Evolutionary conservation across 2,888 invertebrate species (phyloP), one percentile per base, ranked within the genome.

Genomic region (Nomada hirtipes): DNA sequence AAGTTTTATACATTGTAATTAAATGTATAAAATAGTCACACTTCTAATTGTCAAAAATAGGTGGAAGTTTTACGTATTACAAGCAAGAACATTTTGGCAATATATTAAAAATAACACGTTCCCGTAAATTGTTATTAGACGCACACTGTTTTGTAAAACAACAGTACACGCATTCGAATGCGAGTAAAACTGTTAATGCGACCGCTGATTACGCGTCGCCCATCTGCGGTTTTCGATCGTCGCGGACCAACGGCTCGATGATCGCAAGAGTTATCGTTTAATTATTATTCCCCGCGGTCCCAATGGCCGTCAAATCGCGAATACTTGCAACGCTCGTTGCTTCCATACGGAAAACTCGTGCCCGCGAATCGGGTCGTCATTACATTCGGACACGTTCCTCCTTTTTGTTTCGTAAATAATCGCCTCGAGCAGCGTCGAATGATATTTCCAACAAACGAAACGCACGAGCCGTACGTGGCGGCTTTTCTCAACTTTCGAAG

Each of bases 201-300:
- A 67, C 70, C 84, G 76, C 77, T 26, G 78, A 83, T 87, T 81
- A 79, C 76, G 71, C 74, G 75, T 72, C 74, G 64, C 47, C 20
- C 15, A 15, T 76, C 64, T 71, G 83, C 72, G 86, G 78, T 79
- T 73, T 59, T 76, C 79, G 61, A 60, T 76, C 77, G 77, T 82
- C 75, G 76, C 79, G 73, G 64, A 65, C 72, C 80, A 76, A 7
- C 70, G 85, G 71, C 79, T 85, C 80, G 76, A 59, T 59, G 61
- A 76, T 76, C 76, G 72, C 77, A 72, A 79, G 67, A 75, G 65
- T 76, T 75, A 79, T 63, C 79, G 61, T 80, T 87, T 87, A 82
- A 83, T 82, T 85, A 83, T 83, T 83, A 83, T 70, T 75, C 70
- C 26, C 50, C 59, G 67, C 65, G 60, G 68, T 75, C 63, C 65